Evolutionary conservation across 2,888 invertebrate genomes (phyloP), one percentile per base, ranked within the genome.

Genomic region (Neoscelio sp.): DNA sequence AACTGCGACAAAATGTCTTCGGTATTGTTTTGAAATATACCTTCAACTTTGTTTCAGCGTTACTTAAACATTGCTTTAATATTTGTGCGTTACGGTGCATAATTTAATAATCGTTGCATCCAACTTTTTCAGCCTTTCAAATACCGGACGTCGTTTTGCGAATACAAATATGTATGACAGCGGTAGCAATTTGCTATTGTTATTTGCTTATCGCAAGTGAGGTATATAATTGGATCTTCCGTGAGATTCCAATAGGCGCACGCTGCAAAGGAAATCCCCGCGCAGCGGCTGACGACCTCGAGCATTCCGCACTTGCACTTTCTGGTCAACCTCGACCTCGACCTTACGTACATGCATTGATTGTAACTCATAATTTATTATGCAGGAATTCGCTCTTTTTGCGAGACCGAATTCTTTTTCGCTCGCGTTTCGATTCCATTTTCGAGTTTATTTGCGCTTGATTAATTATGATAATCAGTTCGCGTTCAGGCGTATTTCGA

Each of bases 241-340:
- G 62, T 62, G 52, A 68, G 62, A 68, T 75, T 60, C 40, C 70
- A 70, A 76, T 76, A 60, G 64, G 56, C 62, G 26, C 48, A 17
- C 50, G 48, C 48, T 54, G 65, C 58, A 65, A 64, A 71, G 77
- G 70, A 77, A 77, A 77, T 54, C 40, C 28, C 33, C 42, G 40
- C 12, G 56, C 70, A 26, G 35, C 20, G 70, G 26, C 62, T 35
- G 52, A 35, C 64, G 68, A 70, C 76, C 76, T 76, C 68, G 64
- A 68, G 42, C 76, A 77, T 77, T 77, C 70, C 76, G 56, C 62
- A 77, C 76, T 77, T 77, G 76, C 70, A 77, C 76, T 77, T 77
- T 77, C 76, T 77, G 64, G 58, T 60, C 77, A 64, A 71, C 77
- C 71, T 71, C 71, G 65, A 65, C 77, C 77, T 71, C 70, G 70